Percentiles rank a stretch among this genome's conserved stretches.
phyloP scores from a whole-genome alignment of 2,888 invertebrate species.

The Drosophila neonasuta region DNA sequence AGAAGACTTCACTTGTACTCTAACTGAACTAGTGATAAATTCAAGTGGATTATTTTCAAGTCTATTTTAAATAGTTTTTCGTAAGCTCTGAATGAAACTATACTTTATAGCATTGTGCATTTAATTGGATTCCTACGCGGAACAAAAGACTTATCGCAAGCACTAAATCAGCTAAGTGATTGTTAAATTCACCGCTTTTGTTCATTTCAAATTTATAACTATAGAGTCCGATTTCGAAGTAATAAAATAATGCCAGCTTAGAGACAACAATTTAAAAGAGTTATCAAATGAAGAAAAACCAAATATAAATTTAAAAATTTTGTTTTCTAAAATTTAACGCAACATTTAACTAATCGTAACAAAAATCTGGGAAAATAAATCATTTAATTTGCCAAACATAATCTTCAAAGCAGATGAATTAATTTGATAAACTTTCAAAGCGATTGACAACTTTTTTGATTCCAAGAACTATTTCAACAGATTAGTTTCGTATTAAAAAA shows the following conservation, averaged over 20 bases:
- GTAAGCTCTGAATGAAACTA: conserved; percentile 1
- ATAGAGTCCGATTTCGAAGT: background rate
- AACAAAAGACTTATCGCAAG: background rate
- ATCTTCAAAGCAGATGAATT: background rate
- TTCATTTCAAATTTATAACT: background rate
- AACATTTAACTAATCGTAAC: background rate
- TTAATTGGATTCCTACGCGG: background rate
- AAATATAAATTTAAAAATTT: no score
- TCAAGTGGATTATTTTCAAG: background rate
- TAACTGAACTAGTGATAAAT: background rate
- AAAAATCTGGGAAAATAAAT: background rate
- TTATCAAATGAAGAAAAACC: background rate
- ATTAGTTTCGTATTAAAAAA: conserved; percentile 1
- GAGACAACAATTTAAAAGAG: background rate
- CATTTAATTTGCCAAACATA: background rate
- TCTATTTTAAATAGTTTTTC: background rate
- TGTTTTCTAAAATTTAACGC: background rate
- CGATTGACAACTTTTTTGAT: background rate
- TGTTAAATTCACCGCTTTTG: conserved; percentile 2
- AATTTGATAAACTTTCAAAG: background rate
- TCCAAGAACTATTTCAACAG: background rate
- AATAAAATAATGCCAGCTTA: background rate
- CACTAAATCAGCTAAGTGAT: conserved; percentile 5
- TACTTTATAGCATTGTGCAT: background rate
- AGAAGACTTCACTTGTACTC: background rate